These are phyloP conservation scores for human DNA, from an alignment of 2,113 vertebrate species.

Conservation along the genomic window GRCh38 chr12:39756001-39756500, in stretches of 20 bases:
- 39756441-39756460: conserved; percentile 37
- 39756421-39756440: neutral
- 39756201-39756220: conserved; percentile 84
- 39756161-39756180: conserved; percentile 77
- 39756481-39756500: conserved; percentile 36
- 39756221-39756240: conserved; percentile 83
- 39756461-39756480: neutral
- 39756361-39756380: conserved; percentile 56
- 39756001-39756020: conserved; percentile 76
- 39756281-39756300: conserved; percentile 78
- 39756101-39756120: conserved; percentile 86
- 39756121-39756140: conserved; percentile 86
- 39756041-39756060: conserved; percentile 77
- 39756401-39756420: conserved; percentile 44
- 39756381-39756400: conserved; percentile 76
- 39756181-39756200: conserved; percentile 74
- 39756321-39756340: conserved; percentile 62
- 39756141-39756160: conserved; percentile 83
- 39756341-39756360: conserved; percentile 52
- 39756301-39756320: conserved; percentile 68
- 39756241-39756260: conserved; percentile 80
- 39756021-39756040: conserved; percentile 76
- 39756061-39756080: conserved; percentile 80
- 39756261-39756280: conserved; percentile 80
- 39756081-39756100: conserved; percentile 82